Evolutionary conservation across 1,140 invertebrate species (phyloP).

Genomic region (Zaprionus gabonicus): DNA sequence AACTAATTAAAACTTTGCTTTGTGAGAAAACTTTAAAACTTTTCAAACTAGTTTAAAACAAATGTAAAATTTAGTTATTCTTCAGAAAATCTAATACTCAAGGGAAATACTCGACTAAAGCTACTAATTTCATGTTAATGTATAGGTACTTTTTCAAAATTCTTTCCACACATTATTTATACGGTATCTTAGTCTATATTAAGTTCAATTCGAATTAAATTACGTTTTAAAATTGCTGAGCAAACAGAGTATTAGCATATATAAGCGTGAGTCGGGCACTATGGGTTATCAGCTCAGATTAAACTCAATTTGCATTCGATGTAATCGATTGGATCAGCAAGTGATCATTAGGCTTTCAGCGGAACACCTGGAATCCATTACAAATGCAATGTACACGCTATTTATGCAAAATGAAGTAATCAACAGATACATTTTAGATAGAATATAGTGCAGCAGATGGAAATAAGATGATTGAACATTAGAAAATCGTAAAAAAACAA

Average conservation of each 20-base stretch:
- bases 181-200: background rate
- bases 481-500: background rate
- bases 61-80: background rate
- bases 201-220: background rate
- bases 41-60: background rate
- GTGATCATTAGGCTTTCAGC: background rate
- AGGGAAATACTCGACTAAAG: background rate
- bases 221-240: background rate
- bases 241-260: background rate
- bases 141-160: background rate
- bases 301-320: background rate
- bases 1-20: slow-evolving; percentile 4
- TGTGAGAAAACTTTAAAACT: background rate
- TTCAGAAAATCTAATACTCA: background rate
- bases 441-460: background rate
- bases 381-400: background rate
- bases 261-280: background rate
- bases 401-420: background rate
- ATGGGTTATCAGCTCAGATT: slow-evolving; percentile 23
- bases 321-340: slow-evolving; percentile 1
- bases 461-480: background rate
- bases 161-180: background rate
- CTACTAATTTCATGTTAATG: background rate
- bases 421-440: background rate
- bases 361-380: background rate